Base-by-base conservation (phyloP, 1,140 invertebrate species). In the Trichomalopsis sarcophagae region DNA sequence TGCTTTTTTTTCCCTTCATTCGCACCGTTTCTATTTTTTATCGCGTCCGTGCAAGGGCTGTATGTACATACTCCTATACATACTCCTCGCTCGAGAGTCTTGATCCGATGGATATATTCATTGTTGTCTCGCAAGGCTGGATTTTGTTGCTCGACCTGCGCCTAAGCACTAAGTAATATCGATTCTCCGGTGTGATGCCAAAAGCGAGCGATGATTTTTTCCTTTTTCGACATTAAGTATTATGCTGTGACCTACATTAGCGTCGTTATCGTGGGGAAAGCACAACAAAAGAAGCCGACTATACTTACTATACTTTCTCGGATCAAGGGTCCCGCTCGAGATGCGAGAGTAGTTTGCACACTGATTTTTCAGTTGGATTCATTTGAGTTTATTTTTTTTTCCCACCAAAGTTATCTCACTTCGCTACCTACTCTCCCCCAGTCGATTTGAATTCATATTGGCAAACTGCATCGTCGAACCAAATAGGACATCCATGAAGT, bases 401-500 rank as follows among this genome's bases (percentile, higher is more conserved):
- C 11, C 30, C 44, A 75, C 11, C 44, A 82, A 85, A 85, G 62
- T 85, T 85, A 5, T 80, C 23, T 77, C 55, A 76, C 76, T 62
- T 79, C 71, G 36, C 83, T 68, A 83, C 76, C 83, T 68, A 83
- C 76, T 47, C 55, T 74, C 23, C 81, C n/a, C 77, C 33, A 17
- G 17, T 77, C 14, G 14, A 81, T 55, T 71, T 33, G 30, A 82
- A 85, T 66, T 82, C 75, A 44, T 77, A 81, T 82, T 86, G 85
- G 44, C 81, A 79, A 82, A 82, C 75, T 40, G 14, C 75, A 75
- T 74, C 81, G 23, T 71, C 62, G 44, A 82, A 80, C 27, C 27
- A 82, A 84, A 69, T 83, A 81, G 69, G 79, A 84, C 77, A 76
- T 84, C 85, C 76, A 86, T 86, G 85, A 81, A 86, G 85, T 81